Evolutionary conservation across 2,888 invertebrate species (phyloP).

Genomic region (Cosmia pyralina): DNA sequence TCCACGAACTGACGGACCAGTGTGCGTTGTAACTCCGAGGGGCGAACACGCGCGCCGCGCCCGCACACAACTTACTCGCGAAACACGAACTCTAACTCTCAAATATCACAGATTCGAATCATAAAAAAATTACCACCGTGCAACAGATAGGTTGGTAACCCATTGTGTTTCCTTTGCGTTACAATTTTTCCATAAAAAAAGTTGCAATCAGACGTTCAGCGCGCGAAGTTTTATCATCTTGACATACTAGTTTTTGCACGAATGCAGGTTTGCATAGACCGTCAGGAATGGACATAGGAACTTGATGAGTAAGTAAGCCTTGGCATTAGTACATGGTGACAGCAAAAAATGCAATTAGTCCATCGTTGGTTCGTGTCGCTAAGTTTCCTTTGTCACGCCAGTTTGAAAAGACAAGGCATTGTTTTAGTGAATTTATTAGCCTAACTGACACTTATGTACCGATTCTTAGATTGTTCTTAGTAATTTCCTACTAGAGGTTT

Average conservation of each 20-base stretch:
- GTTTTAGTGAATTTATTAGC: constrained; percentile 86
- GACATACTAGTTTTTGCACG: constrained; percentile 82
- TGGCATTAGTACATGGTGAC: constrained; percentile 84
- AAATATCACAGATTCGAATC: constrained; percentile 61
- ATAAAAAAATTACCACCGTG: constrained; percentile 68
- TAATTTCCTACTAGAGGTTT: constrained; percentile 58
- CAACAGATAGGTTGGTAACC: constrained; percentile 79
- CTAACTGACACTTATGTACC: constrained; percentile 75
- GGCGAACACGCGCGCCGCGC: constrained; percentile 83
- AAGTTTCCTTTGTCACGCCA: constrained; percentile 88
- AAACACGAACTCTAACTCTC: constrained; percentile 80
- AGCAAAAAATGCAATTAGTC: constrained; percentile 88
- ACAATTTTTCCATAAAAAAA: constrained; percentile 67
- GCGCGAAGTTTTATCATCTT: constrained; percentile 79
- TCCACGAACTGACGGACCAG: constrained; percentile 71
- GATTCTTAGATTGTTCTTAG: constrained; percentile 64
- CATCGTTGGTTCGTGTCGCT: constrained; percentile 79
- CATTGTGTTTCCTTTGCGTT: constrained; percentile 74
- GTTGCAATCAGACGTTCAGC: constrained; percentile 72
- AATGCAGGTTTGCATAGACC: constrained; percentile 83
- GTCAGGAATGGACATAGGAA: constrained; percentile 87
- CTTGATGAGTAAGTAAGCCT: constrained; percentile 88
- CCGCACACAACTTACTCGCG: constrained; percentile 84
- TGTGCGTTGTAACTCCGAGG: constrained; percentile 86
- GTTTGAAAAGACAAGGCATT: constrained; percentile 81